Evolutionary conservation across 2,888 invertebrate genomes (phyloP), one percentile per base, ranked within the genome.

Genomic region (Aspidiotus rigidus): DNA sequence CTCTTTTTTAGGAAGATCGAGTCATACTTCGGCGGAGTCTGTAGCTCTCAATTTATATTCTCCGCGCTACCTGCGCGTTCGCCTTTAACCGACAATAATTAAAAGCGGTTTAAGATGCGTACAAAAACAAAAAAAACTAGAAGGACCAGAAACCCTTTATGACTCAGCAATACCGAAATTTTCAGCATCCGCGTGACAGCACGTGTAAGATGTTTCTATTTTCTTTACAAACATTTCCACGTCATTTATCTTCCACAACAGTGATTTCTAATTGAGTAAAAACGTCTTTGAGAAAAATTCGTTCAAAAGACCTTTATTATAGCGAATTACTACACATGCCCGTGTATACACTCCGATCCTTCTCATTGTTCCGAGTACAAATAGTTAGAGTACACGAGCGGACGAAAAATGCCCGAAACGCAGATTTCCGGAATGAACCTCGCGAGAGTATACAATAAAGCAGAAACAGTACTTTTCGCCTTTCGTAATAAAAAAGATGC

Each of bases 401-500:
- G 49, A 49, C n/a, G 49, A 13, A 49, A 49, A 49, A 49, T 49
- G 10, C n/a, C n/a, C 49, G n/a, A 49, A 49, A 49, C 10, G 11
- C 49, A 49, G 49, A 49, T 49, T 49, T 49, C 49, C 49, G 49
- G 49, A 49, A 49, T 2, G 49, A n/a, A 13, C 49, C 49, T 11
- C 49, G 49, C 49, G 10, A 49, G 49, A 8, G 49, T 2, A 6
- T n/a, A 49, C 49, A 49, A 49, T 49, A n/a, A 49, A 49, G n/a
- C 11, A 44, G 59, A 59, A 59, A 59, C 57, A 55, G 66, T 66
- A 67, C 59, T 60, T 67, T 60, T 49, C 57, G 67, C 49, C 53
- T 28, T 28, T 40, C 62, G 53, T 67, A 67, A 60, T 60, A 60
- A 67, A 28, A 67, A 67, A 67, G 67, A 67, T 67, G 42, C 60